These are phyloP conservation scores for Fundulus diaphanus DNA, from an alignment of 2,797 vertebrate species.

Conservation along the genomic window DNA sequence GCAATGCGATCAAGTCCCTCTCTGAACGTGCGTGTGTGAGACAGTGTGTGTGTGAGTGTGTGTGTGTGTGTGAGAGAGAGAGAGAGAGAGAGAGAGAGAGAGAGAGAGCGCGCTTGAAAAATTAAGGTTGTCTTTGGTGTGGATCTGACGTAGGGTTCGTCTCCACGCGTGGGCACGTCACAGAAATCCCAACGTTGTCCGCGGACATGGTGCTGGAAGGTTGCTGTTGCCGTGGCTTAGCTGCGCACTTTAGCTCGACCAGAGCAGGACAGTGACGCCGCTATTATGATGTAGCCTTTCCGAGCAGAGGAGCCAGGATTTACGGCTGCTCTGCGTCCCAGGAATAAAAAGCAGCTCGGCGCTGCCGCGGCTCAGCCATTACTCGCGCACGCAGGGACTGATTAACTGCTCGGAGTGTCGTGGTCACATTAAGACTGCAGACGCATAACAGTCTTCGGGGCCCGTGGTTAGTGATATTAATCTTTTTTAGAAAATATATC, in stretches of 20 bases:
- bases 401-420: constrained; percentile 54
- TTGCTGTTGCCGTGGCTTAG: constrained; percentile 73
- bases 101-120: constrained; percentile 3
- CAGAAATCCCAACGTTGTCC: constrained; percentile 68
- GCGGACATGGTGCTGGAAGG: constrained; percentile 71
- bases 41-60: background rate
- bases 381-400: constrained; percentile 67
- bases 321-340: constrained; percentile 63
- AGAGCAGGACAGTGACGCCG: constrained; percentile 80
- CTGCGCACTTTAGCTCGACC: constrained; percentile 81
- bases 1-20: constrained; percentile 55
- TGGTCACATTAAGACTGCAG: constrained; percentile 34
- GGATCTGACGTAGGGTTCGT: constrained; percentile 63
- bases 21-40: background rate
- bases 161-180: constrained; percentile 52
- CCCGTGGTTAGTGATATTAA: background rate
- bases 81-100: background rate
- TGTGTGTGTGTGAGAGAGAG: background rate
- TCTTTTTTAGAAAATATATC: background rate
- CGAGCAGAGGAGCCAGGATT: constrained; percentile 56
- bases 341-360: constrained; percentile 67
- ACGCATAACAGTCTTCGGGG: background rate
- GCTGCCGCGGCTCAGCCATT: constrained; percentile 52
- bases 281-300: constrained; percentile 75
- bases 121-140: constrained; percentile 51